phyloP scores from a whole-genome alignment of 2,113 vertebrate genomes.

The Equus quagga region DNA sequence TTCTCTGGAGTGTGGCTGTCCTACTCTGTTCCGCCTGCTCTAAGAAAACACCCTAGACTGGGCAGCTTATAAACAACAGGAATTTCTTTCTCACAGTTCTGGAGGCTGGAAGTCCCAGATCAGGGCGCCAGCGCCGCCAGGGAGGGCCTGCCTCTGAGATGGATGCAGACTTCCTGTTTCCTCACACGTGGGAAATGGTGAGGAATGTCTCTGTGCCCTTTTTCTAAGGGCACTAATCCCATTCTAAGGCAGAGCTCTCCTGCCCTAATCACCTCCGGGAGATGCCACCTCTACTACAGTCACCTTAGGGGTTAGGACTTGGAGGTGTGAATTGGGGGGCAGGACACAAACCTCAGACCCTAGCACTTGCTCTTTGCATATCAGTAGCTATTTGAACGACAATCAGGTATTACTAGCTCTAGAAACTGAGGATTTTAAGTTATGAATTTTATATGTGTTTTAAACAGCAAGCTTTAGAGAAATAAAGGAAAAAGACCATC shows the following conservation, averaged over 20 bases:
- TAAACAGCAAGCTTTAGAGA: constrained; percentile 55
- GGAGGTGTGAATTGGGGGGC: not conserved
- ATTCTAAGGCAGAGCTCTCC: not conserved
- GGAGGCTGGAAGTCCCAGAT: not conserved
- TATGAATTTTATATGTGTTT: not conserved
- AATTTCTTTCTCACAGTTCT: not conserved
- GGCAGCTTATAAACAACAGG: not conserved
- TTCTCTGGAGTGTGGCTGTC: not conserved
- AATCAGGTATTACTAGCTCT: not conserved
- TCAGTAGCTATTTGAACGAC: not conserved
- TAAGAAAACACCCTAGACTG: not conserved
- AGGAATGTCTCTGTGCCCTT: constrained; percentile 3
- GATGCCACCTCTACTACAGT: not conserved
- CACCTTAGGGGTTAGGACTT: not conserved
- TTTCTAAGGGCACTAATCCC: not conserved
- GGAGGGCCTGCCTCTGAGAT: not conserved
- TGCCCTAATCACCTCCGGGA: not conserved
- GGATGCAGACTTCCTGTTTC: not conserved
- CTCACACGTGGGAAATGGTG: not conserved
- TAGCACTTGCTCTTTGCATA: not conserved
- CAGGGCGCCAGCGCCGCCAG: not conserved
- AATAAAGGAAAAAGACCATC: not conserved
- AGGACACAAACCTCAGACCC: not conserved
- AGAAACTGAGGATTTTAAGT: not conserved
- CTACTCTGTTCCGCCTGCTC: not conserved